Conservation (phyloP, 2,113 vertebrate species). For the Hassar affinis region DNA sequence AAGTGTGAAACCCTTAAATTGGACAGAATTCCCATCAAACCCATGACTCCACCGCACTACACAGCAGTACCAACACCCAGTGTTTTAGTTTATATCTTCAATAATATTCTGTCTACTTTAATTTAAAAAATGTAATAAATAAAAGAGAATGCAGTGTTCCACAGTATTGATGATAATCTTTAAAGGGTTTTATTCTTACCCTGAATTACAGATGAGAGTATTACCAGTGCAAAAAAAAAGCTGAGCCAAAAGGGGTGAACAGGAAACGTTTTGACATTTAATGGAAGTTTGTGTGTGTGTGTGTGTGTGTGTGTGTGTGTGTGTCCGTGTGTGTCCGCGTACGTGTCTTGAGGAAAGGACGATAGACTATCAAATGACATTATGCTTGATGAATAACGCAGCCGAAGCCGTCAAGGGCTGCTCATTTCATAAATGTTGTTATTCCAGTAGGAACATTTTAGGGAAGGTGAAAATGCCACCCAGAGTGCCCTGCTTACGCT, state of each 20-base stretch:
- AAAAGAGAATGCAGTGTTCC: not conserved
- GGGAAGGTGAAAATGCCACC: not conserved
- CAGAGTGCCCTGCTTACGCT: not conserved
- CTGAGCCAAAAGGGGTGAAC: not conserved
- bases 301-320: too few species aligned
- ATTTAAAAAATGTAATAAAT: not conserved
- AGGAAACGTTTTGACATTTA: slow-evolving; percentile 22
- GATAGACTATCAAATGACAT: not conserved
- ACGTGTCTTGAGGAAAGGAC: slow-evolving; percentile 1
- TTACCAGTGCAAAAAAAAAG: too few species aligned
- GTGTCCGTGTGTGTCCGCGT: too few species aligned
- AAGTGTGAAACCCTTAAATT: not conserved
- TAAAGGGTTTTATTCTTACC: not conserved
- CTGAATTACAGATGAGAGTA: not conserved
- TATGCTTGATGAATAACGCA: not conserved
- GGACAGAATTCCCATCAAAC: not conserved
- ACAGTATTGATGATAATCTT: not conserved
- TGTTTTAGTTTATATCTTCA: not conserved
- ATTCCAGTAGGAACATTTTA: not conserved
- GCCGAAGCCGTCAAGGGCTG: not conserved
- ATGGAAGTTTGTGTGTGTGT: not conserved
- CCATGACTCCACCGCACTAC: not conserved
- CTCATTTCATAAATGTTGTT: slow-evolving; percentile 23
- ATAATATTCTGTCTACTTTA: not conserved
- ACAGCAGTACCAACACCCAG: not conserved